Evolutionary conservation across 2,888 invertebrate species (phyloP).

Genomic region (Mythimna vitellina): DNA sequence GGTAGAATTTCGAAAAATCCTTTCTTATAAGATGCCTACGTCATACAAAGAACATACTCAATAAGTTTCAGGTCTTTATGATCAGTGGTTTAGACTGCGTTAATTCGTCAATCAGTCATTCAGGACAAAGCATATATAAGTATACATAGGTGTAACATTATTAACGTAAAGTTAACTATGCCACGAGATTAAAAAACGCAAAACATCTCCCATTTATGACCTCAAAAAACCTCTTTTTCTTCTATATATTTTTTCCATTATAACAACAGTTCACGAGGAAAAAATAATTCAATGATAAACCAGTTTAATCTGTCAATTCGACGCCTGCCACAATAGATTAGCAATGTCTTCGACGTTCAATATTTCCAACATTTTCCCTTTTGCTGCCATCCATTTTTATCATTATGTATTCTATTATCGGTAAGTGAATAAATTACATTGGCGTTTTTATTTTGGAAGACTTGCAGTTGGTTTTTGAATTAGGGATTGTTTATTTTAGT

Average conservation of each 20-base stretch:
- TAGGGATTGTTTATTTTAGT: too few relatives aligned
- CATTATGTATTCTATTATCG: constrained; percentile 28
- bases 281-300: constrained; percentile 50
- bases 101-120: too few relatives aligned
- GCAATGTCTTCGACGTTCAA: constrained; percentile 39
- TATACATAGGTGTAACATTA: too few relatives aligned
- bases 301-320: constrained; percentile 59
- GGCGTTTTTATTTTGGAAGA: too few relatives aligned
- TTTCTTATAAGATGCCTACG: too few relatives aligned
- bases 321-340: constrained; percentile 52
- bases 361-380: constrained; percentile 35
- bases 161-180: too few relatives aligned
- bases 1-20: too few relatives aligned
- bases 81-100: too few relatives aligned
- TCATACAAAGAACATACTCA: too few relatives aligned
- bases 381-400: constrained; percentile 22
- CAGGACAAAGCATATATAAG: too few relatives aligned
- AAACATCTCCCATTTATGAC: neutral
- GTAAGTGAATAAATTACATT: constrained; percentile 19
- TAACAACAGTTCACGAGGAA: constrained; percentile 23
- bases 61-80: too few relatives aligned
- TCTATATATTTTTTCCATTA: constrained; percentile 20
- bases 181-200: neutral
- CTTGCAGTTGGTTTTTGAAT: too few relatives aligned
- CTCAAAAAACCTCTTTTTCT: constrained; percentile 5